Percentiles rank a stretch among this genome's conserved stretches.
Conservation (phyloP, 2,888 invertebrate species). For the Prenolepis imparis region DNA sequence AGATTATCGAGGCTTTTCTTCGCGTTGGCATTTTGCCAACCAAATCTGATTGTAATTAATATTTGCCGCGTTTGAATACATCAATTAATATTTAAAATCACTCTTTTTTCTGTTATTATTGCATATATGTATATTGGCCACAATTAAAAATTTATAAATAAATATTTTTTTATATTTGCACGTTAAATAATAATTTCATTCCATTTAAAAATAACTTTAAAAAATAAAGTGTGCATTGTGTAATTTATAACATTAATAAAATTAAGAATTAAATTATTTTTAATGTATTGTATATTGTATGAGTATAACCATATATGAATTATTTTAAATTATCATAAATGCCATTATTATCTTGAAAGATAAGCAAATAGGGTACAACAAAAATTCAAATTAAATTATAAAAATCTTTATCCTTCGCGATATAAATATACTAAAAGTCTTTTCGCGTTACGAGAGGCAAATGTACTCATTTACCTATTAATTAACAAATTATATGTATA, state of each 20-base stretch:
- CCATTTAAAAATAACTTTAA: neutral
- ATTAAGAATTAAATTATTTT: neutral
- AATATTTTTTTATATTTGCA: neutral
- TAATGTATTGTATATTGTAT: neutral
- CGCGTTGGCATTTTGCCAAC: conserved; percentile 22
- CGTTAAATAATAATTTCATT: neutral
- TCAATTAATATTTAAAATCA: neutral
- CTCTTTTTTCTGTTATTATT: too few species aligned
- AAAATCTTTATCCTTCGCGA: neutral
- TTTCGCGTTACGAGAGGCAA: neutral
- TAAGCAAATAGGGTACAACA: neutral
- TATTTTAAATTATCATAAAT: neutral
- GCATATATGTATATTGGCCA: neutral
- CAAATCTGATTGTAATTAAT: conserved; percentile 15
- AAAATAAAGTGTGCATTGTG: neutral
- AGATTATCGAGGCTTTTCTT: conserved; percentile 13
- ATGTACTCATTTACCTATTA: conserved; percentile 4
- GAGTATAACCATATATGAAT: neutral
- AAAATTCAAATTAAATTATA: neutral
- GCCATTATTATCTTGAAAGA: neutral
- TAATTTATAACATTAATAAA: neutral
- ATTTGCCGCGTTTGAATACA: neutral
- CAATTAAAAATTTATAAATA: neutral
- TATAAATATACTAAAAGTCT: neutral
- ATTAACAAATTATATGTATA: conserved; percentile 34